Base-by-base conservation (phyloP, 2,888 invertebrate species). In the Sphecodes monilicornis region DNA sequence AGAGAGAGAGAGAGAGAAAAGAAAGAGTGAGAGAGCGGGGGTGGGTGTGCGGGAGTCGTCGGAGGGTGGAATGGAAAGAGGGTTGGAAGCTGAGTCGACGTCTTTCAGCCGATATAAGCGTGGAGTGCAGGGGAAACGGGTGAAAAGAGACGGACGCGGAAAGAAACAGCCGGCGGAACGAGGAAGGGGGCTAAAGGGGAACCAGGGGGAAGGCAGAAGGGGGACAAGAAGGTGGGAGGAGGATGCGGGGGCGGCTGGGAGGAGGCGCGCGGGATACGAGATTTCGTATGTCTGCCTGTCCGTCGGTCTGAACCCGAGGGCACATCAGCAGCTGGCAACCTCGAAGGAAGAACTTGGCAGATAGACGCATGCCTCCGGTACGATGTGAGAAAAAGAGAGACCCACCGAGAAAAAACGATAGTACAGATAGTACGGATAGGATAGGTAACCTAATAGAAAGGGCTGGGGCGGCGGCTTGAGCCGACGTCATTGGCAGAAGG, bases 401-500 rank as follows among this genome's bases (percentile, higher is more conserved):
- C 78, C 88, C 80, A 86, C 73, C 78, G 72, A 60, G 41, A 72
- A 76, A 85, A 80, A 81, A 82, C 85, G 88, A 89, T 91, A 91
- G 89, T 88, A 89, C 89, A 92, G 91, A 92, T 92, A 92, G 93
- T 90, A 92, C 80, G 91, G 92, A 92, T 91, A 92, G 92, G 91
- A 91, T 93, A 93, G 93, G 93, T 93, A 94, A 93, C 93, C 93
- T 93, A 94, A 94, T 93, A 94, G 93, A 93, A 93, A 90, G 82
- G 82, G 78, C 80, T 78, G 81, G 73, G 90, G 91, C 91, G 39
- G 73, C n/a, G 69, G 92, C 91, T 92, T 92, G 91, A 93, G 93
- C 91, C 93, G 92, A 92, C 94, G 94, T 94, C 93, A 94, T 94
- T 94, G 94, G 94, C 93, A 94, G 93, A 93, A 93, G 92, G 91